Evolutionary conservation across 2,113 vertebrate species (phyloP), one percentile per base, ranked within the genome.

Genomic region (cattle (Bos taurus)): DNA sequence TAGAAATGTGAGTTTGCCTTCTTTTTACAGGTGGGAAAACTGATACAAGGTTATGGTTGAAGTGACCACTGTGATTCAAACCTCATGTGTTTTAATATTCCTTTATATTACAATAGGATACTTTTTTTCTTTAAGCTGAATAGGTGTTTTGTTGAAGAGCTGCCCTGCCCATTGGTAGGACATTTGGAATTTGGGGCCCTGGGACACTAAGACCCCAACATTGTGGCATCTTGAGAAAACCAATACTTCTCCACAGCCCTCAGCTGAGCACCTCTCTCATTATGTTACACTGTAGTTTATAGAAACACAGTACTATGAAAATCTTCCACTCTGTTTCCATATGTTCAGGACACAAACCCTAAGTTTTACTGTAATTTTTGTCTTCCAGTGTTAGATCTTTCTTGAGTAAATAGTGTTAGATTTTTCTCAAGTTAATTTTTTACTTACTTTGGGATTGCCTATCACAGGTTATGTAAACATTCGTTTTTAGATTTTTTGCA

Each of bases 361-460:
- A 62, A 82, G 19, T 52, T 82, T 13, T 88, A n/a, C 56, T 48
- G 0, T 77, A 50, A 78, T 67, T 64, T 90, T 90, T 90, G 26
- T 60, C 9, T 56, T 36, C 30, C 1, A 62, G 6, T 80, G 46
- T 90, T 95, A 30, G 10, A 30, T 83, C 59, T 93, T 92, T 78
- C 54, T 95, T 5, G 59, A 46, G 52, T 67, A 89, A 90, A n/a
- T 93, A 91, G 86, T 88, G 36, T 87, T 95, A 25, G 12, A 25
- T 78, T 81, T 93, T 92, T 82, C 50, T 97, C 8, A 82, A 30
- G 52, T 67, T 85, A 93, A 30, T 86, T 84, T 80, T 94, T 98
- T 28, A 36, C 43, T 25, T 77, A 14, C 54, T 92, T 92, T 46
- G n/a, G 23, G 52, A 84, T 11, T 94, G 40, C 28, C 17, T 40